phyloP scores from a whole-genome alignment of 1,140 invertebrate species.

The Bombus confusus region DNA sequence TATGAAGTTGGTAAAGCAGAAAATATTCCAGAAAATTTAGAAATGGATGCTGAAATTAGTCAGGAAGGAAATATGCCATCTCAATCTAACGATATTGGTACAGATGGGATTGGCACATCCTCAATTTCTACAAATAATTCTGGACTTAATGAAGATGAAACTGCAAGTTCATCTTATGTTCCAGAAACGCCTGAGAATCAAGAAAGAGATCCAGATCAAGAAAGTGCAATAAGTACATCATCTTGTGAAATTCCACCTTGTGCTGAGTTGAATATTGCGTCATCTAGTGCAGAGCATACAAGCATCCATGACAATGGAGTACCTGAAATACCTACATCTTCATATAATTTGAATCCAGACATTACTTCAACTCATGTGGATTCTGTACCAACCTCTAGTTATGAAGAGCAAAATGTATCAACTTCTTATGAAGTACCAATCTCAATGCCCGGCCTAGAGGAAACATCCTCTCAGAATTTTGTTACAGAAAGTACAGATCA shows the following conservation, averaged over 20 bases:
- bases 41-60: slow-evolving; percentile 76
- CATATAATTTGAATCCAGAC: slow-evolving; percentile 79
- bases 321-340: slow-evolving; percentile 79
- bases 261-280: slow-evolving; percentile 80
- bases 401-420: slow-evolving; percentile 79
- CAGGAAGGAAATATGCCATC: slow-evolving; percentile 79
- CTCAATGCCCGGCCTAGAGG: slow-evolving; percentile 78
- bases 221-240: slow-evolving; percentile 81
- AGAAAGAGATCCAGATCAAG: slow-evolving; percentile 81
- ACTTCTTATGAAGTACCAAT: slow-evolving; percentile 79
- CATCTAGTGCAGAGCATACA: slow-evolving; percentile 77
- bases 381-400: slow-evolving; percentile 77
- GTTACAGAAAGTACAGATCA: slow-evolving; percentile 78
- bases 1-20: slow-evolving; percentile 78
- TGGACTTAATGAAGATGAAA: slow-evolving; percentile 79
- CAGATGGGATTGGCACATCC: slow-evolving; percentile 77
- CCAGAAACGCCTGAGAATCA: slow-evolving; percentile 81
- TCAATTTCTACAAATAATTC: slow-evolving; percentile 75
- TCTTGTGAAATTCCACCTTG: slow-evolving; percentile 81
- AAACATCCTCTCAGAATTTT: slow-evolving; percentile 77
- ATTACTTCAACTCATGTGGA: slow-evolving; percentile 77
- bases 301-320: slow-evolving; percentile 80
- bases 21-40: slow-evolving; percentile 70
- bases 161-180: slow-evolving; percentile 80
- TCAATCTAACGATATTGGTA: slow-evolving; percentile 78